Base-by-base conservation (phyloP, 2,888 invertebrate species). In the Sacculina carcini region DNA sequence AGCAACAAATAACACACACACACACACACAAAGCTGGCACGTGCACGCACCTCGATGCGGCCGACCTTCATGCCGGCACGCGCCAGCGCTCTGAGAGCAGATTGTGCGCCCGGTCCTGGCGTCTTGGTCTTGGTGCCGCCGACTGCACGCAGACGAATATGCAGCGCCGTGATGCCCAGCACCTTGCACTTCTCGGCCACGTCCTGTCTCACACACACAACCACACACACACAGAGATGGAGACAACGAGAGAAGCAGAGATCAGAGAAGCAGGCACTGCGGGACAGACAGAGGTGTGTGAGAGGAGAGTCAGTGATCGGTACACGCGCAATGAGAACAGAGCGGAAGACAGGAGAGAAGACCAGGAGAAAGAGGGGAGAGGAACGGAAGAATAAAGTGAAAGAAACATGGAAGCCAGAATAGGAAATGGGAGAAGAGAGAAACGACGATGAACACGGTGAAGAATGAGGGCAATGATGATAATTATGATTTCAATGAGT, bases 51-150 rank as follows among this genome's bases (percentile, higher is more conserved):
- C 52, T 87, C 94, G 66, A 98, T 98, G 62, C 98, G 81, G 50
- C 98, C 98, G 67, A 98, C 98, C 70, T 96, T 96, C 90, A 98
- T 96, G 62, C 85, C 89, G 54, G 94, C 87, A 68, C 98, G 86
- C 60, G 98, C 98, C 60, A 99, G 73, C 61, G 98, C 98, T 61
- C 98, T 76, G 51, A 99, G 77, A 46, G 98, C 98, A 53, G 96
- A 94, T 69, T 86, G 87, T 38, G 96, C 98, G 58, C 98, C 98
- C 21, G 98, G 98, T 64, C 98, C 94, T 48, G 94, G 94, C 6
- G 92, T 94, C 69, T 94, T 94, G 16, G 92, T 92, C 66, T 89
- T 87, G 70, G 92, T 96, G 56, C 98, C 98, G 61, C 98, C 98
- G 53, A 96, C 98, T 32, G 96, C 98, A 64, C 98, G 77, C 59